Evolutionary conservation across 2,113 vertebrate species (phyloP).

Genomic region (Taurulus bubalis): DNA sequence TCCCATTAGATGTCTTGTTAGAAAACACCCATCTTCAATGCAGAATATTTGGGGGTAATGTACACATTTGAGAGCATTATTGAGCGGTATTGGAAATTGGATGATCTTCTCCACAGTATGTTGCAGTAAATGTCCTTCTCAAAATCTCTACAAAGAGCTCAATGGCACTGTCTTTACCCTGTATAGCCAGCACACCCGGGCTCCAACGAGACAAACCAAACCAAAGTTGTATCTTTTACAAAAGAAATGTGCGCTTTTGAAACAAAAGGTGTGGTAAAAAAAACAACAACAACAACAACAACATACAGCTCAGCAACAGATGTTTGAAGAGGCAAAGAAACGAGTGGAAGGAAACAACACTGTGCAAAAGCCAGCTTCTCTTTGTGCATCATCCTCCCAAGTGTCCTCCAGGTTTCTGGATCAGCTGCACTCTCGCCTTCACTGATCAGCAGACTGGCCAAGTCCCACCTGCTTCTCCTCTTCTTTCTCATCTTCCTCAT

Average conservation of each 20-base stretch:
- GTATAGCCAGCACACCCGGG: conserved; percentile 38
- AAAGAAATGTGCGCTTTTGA: conserved; percentile 45
- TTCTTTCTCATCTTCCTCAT: conserved; percentile 30
- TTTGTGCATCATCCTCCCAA: conserved; percentile 43
- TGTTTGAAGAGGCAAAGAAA: conserved; percentile 57
- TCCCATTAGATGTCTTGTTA: conserved; percentile 23
- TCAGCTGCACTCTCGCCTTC: conserved; percentile 20
- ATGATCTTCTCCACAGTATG: neutral
- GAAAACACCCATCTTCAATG: conserved; percentile 30
- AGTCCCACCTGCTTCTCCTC: conserved; percentile 13
- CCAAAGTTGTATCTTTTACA: conserved; percentile 32
- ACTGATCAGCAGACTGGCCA: conserved; percentile 49
- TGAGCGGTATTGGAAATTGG: conserved; percentile 22
- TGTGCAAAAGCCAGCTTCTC: conserved; percentile 67
- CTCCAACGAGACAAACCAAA: conserved; percentile 41
- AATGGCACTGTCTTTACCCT: conserved; percentile 55
- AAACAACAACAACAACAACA: neutral
- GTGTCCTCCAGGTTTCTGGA: conserved; percentile 48
- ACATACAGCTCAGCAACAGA: conserved; percentile 46
- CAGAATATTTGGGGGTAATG: conserved; percentile 43
- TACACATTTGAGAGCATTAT: conserved; percentile 22
- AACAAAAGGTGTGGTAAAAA: conserved; percentile 37
- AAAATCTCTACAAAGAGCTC: conserved; percentile 34
- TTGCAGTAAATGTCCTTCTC: conserved; percentile 15
- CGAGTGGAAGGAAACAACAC: conserved; percentile 60